phyloP scores from a whole-genome alignment of 2,113 vertebrate species.

The Hippocampus guttulatus region DNA sequence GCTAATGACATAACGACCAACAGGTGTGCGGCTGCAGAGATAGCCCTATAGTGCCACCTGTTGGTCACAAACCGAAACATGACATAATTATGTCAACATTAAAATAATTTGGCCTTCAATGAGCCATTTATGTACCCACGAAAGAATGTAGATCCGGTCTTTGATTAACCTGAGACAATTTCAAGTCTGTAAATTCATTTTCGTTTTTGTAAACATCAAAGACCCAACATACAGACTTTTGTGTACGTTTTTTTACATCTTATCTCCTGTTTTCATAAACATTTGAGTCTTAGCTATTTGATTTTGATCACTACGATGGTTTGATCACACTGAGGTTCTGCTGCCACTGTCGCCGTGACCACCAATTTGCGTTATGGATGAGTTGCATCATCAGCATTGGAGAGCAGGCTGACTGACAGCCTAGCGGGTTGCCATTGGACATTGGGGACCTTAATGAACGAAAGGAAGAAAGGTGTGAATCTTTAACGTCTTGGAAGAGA shows the following conservation, averaged over 20 bases:
- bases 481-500: slow-evolving; percentile 13
- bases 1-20: too few species aligned
- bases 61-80: too few species aligned
- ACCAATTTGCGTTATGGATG: slow-evolving; percentile 59
- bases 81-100: too few species aligned
- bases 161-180: not conserved
- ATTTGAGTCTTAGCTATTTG: not conserved
- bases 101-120: too few species aligned
- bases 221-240: not conserved
- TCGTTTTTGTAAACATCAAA: too few species aligned
- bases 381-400: slow-evolving; percentile 27
- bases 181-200: not conserved
- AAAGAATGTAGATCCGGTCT: too few species aligned
- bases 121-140: too few species aligned
- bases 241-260: not conserved
- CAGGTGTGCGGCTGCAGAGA: too few species aligned
- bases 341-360: slow-evolving; percentile 23
- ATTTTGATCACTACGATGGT: not conserved
- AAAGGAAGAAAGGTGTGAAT: not conserved
- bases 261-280: not conserved
- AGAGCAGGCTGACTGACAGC: not conserved
- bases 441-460: not conserved
- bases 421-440: slow-evolving; percentile 3
- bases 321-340: slow-evolving; percentile 18
- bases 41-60: too few species aligned